Conservation (phyloP, 2,113 vertebrate genomes). For the Rutilus rutilus region DNA sequence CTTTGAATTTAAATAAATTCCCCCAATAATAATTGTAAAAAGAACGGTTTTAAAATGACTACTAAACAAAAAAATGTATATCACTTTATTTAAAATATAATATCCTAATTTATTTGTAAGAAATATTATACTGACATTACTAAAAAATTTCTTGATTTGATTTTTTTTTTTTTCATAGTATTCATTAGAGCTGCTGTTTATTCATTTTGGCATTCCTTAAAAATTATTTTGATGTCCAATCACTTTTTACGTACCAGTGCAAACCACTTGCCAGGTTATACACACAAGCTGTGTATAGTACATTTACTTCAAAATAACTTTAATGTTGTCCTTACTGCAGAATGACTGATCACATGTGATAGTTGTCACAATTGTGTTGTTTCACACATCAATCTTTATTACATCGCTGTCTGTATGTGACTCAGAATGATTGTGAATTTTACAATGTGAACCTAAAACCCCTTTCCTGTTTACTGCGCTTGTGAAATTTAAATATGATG, state of each 20-base stretch:
- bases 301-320: background rate
- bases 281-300: background rate
- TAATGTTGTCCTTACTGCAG: background rate
- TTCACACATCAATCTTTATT: background rate
- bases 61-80: too few species aligned
- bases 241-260: background rate
- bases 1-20: too few species aligned
- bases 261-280: background rate
- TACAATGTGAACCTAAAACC: background rate
- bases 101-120: background rate
- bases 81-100: too few species aligned
- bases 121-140: background rate
- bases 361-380: too few species aligned
- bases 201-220: background rate
- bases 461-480: background rate
- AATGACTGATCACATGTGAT: background rate
- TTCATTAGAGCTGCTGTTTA: background rate
- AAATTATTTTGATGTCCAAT: background rate
- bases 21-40: too few species aligned
- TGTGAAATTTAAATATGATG: background rate
- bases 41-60: too few species aligned
- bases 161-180: background rate
- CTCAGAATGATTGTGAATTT: conserved; percentile 12
- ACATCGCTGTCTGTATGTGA: background rate
- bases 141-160: background rate